phyloP scores from a whole-genome alignment of 1,140 invertebrate species.

The Lordiphosa mommai region DNA sequence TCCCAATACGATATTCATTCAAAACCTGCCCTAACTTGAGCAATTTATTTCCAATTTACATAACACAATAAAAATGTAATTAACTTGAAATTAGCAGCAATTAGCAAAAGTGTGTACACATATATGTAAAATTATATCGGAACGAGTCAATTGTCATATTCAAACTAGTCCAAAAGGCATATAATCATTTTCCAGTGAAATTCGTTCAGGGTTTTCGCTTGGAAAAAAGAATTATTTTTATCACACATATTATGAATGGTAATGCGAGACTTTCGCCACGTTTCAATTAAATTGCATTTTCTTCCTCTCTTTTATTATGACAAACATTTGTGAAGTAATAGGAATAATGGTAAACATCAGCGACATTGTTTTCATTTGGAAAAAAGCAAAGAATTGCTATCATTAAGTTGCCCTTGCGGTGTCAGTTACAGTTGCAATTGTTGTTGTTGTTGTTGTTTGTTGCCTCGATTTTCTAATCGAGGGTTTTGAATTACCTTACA shows the following conservation, averaged over 20 bases:
- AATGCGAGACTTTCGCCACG: constrained; percentile 43
- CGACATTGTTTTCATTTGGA: constrained; percentile 28
- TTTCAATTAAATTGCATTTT: constrained; percentile 65
- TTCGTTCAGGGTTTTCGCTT: background rate
- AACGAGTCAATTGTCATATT: background rate
- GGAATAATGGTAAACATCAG: constrained; percentile 17
- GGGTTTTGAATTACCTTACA: constrained; percentile 27
- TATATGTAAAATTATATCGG: background rate
- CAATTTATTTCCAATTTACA: background rate
- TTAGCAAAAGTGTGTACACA: background rate
- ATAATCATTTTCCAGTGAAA: constrained; percentile 4
- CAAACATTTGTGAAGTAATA: constrained; percentile 37
- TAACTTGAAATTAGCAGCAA: constrained; percentile 10
- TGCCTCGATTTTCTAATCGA: constrained; percentile 11
- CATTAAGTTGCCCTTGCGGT: constrained; percentile 39
- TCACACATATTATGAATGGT: constrained; percentile 12
- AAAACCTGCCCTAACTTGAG: background rate
- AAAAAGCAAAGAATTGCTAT: constrained; percentile 21
- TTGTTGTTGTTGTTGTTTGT: too few relatives aligned
- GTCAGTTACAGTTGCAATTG: constrained; percentile 16
- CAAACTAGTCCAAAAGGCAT: constrained; percentile 3
- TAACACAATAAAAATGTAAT: constrained; percentile 1
- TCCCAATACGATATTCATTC: too few relatives aligned
- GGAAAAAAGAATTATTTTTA: too few relatives aligned
- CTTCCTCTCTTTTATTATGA: constrained; percentile 11